Conservation (phyloP, 2,113 vertebrate genomes). For the Lophura nycthemera region DNA sequence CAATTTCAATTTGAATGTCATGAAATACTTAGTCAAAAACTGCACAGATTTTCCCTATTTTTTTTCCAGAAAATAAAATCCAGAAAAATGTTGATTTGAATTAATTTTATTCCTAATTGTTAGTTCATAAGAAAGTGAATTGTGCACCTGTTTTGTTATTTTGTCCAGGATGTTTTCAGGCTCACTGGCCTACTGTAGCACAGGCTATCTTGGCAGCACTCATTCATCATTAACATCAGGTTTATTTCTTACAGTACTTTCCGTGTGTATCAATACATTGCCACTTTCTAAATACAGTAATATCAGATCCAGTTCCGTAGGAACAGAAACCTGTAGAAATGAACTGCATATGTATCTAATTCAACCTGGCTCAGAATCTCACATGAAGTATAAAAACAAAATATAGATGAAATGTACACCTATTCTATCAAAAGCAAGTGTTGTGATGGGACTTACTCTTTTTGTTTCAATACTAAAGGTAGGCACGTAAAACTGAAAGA, state of each 20-base stretch:
- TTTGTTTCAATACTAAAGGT: background rate
- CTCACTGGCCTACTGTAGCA: background rate
- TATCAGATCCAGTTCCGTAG: background rate
- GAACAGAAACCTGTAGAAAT: background rate
- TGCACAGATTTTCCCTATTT: background rate
- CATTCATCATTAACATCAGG: background rate
- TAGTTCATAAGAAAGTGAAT: background rate
- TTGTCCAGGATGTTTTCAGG: background rate
- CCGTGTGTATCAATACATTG: background rate
- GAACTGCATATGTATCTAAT: background rate
- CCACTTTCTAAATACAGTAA: background rate
- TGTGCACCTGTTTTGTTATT: background rate
- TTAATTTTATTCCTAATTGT: background rate
- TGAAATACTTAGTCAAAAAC: background rate
- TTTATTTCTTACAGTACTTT: background rate
- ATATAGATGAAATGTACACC: background rate
- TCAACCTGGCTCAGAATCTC: background rate
- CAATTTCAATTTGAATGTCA: background rate
- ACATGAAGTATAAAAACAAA: background rate
- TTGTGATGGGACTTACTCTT: background rate
- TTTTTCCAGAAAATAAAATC: background rate
- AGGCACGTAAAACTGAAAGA: background rate
- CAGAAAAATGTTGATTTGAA: background rate
- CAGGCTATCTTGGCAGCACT: background rate
- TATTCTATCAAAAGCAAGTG: background rate